Base-by-base conservation (phyloP, 1,140 invertebrate species). In the Phortica variegata region DNA sequence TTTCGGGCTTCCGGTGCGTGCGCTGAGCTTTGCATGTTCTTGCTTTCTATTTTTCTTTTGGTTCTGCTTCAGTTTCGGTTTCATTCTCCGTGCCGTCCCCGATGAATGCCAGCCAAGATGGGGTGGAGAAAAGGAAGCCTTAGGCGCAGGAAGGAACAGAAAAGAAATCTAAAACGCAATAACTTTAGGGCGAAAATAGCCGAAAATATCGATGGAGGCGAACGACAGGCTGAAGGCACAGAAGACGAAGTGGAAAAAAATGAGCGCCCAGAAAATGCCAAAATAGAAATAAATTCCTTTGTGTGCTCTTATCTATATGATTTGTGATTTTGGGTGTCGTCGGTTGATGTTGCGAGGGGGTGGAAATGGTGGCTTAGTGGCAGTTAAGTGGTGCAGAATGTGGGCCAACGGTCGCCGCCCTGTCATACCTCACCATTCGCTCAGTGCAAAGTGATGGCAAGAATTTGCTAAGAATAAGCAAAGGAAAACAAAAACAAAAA, bases 281-380 rank as follows among this genome's bases (percentile, higher is more conserved):
- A 68, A 68, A 68, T 68, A 68, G 63, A 68, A 70, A 73, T 70
- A 70, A 66, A 66, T 73, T 73, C 65, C 60, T 73, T 73, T 73
- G 69, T 73, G 65, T 63, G 53, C 58, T 73, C 70, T 73, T 73
- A 73, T 73, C 70, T 70, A 69, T 70, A 70, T 73, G 70, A 73
- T 73, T 73, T 73, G 65, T 73, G 70, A 72, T 73, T 66, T 58
- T 63, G 63, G 65, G 65, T 73, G 65, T 73, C 69, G 58, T 70
- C 69, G 58, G 65, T 63, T 63, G 58, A 69, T 66, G 56, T 54
- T 53, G 46, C 41, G 49, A 38, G 44, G 37, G 49, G 51, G 12
- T 53, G 50, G 52, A 31, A 13, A 41, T 52, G 47, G 49, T 34
- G 45, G 43, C 16, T 49, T 34, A 40, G 34, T 34, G 34, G 52